Base-by-base conservation (phyloP, 2,888 invertebrate species). In the Leucania comma region DNA sequence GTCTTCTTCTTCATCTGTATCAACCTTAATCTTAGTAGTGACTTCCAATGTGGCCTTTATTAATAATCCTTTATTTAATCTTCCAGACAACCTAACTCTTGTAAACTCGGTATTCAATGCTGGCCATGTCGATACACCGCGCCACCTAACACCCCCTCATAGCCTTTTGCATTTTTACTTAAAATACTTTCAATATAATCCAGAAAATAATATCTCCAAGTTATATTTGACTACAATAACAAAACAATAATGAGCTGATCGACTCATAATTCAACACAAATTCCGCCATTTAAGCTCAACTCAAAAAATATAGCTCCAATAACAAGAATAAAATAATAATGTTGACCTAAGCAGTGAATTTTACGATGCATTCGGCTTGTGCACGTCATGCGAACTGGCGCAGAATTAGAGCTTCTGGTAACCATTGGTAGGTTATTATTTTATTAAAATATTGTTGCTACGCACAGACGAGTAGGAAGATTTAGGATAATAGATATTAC, bases 331-430 rank as follows among this genome's bases (percentile, higher is more conserved):
- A 62, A 58, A 61, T 57, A 48, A 56, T 54, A 68, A 62, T 70
- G 50, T 59, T 67, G 67, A 80, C 29, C 50, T 60, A 70, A 62
- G 35, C 24, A 51, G 9, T 17, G 38, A 62, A 57, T 72, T 84
- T 84, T 76, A 84, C 76, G 85, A 85, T 35, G 51, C 71, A 73
- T 75, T 85, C 65, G 64, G 63, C 20, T 66, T 46, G 29, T 50
- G 58, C 54, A 48, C 81, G 78, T 68, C 72, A 68, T 77, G 78
- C 46, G 72, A 79, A 64, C 56, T 48, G 35, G 57, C 57, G n/a
- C 60, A 35, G 46, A 68, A 56, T 81, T 72, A 72, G 77, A 58
- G 54, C 54, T 72, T 57, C 67, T 58, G 26, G 26, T 35, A 58
- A 6, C 67, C 72, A 77, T 77, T 79, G 78, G 81, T 77, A 57